Base-by-base conservation (phyloP, 53 echinoderm and acorn worm genomes). In the Zoroaster sp. region DNA sequence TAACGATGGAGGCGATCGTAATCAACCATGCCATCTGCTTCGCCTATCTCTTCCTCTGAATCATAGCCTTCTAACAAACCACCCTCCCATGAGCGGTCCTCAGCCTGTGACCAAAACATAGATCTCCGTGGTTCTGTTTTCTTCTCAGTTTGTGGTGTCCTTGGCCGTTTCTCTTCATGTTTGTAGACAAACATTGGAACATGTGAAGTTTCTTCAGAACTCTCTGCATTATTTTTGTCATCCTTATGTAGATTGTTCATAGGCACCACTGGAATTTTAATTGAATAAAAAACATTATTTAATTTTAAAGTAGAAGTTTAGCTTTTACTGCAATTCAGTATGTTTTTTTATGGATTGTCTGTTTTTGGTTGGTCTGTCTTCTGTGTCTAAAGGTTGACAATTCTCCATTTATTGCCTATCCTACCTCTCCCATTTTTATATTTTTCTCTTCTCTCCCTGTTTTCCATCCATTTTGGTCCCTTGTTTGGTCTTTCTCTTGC, bases 11-110 rank as follows among this genome's bases (percentile, higher is more conserved):
- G 43, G 7, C 42, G 82, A 33, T 66, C 32, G 44, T 17, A 66
- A 35, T 79, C 65, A 36, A 79, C 59, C 23, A 42, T 67, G 30
- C 41, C 43, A 28, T 68, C 82, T 20, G 42, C 13, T 67, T n/a
- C 33, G 15, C 35, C 66, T 30, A 82, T 23, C 40, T 68, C 82
- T 44, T 82, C 68, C 54, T 82, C 44, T 14, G 82, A 82, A 68
- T 82, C 34, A 13, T 42, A 82, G 13, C 82, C 68, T 43, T 34
- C 66, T 31, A 15, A 23, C 43, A 4, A 23, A 13, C 23, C 42
- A 13, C 25, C 45, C 78, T 36, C 9, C 10, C 37, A 21, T 21
- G 18, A 40, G 36, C 55, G 82, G 25, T 66, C 68, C 30, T 39
- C 34, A 28, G 82, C 42, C 44, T 41, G 44, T 21, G 30, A 35